Conservation (phyloP, 2,113 vertebrate genomes). For the Cyanoderma ruficeps region DNA sequence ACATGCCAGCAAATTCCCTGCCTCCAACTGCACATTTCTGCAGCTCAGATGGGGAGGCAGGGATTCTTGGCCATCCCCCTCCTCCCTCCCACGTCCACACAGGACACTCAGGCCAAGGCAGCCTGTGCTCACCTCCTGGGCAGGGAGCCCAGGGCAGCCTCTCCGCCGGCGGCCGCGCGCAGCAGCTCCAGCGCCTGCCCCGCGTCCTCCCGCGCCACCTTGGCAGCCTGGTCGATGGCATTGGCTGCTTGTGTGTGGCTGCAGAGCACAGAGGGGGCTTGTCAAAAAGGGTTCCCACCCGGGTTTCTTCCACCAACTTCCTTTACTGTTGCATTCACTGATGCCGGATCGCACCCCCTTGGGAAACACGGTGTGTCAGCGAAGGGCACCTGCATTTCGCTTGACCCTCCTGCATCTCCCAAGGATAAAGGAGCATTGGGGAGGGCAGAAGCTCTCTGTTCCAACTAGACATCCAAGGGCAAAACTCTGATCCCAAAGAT, state of each 20-base stretch:
- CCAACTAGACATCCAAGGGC: neutral
- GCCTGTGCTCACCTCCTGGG: constrained; percentile 72
- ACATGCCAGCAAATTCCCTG: accelerated
- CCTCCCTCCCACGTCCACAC: accelerated
- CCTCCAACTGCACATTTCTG: neutral
- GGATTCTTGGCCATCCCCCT: accelerated
- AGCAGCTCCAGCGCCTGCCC: constrained; percentile 73
- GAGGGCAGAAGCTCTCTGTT: neutral
- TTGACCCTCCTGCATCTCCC: neutral
- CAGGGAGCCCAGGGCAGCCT: constrained; percentile 35
- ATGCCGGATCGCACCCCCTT: accelerated
- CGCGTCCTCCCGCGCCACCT: constrained; percentile 52
- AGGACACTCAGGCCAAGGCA: accelerated
- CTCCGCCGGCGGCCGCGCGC: constrained; percentile 20
- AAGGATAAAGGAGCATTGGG: neutral
- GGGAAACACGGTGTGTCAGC: accelerated
- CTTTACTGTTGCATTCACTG: accelerated
- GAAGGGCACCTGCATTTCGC: accelerated
- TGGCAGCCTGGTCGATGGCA: constrained; percentile 57
- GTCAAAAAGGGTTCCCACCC: neutral
- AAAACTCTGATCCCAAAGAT: neutral
- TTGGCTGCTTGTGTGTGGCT: constrained; percentile 79
- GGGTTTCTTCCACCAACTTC: neutral
- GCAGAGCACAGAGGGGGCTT: neutral
- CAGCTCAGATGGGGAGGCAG: neutral